Percentiles rank a stretch among this genome's conserved stretches.
These are phyloP conservation scores for Tiliacea aurago DNA, from an alignment of 2,888 invertebrate genomes.

Conservation along the genomic window DNA sequence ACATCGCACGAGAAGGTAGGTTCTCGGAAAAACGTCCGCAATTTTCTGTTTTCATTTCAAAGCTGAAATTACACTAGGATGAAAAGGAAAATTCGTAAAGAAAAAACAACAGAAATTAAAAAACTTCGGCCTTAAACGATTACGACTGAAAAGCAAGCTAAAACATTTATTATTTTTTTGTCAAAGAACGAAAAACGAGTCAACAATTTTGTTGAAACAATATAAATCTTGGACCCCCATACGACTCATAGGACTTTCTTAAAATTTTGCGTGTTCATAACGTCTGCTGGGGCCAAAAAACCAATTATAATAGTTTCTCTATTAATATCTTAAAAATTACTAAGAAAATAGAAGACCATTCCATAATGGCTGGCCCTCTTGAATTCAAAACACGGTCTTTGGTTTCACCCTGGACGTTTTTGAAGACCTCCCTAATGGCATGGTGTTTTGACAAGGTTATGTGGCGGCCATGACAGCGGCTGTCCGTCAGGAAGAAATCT, in stretches of 20 bases:
- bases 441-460: constrained; percentile 41
- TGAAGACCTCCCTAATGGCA: constrained; percentile 22
- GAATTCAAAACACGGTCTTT: constrained; percentile 7
- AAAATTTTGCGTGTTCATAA: background rate
- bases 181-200: background rate
- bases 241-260: background rate
- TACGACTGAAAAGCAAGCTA: constrained; percentile 22
- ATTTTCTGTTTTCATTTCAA: constrained; percentile 17
- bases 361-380: background rate
- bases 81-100: constrained; percentile 26
- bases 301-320: constrained; percentile 16
- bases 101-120: constrained; percentile 40
- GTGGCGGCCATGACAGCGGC: constrained; percentile 37
- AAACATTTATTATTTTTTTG: constrained; percentile 10
- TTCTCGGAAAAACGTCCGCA: constrained; percentile 9
- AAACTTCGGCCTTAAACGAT: constrained; percentile 30
- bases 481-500: constrained; percentile 38
- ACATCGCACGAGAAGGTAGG: background rate
- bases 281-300: background rate
- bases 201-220: background rate
- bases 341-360: background rate
- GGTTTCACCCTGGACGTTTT: background rate
- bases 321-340: constrained; percentile 4
- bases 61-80: constrained; percentile 24
- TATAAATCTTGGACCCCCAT: background rate